Percentiles rank a stretch among this genome's conserved stretches.
These are phyloP conservation scores for Drosophila prostipennis DNA, from an alignment of 2,888 invertebrate species.

Conservation along the genomic window DNA sequence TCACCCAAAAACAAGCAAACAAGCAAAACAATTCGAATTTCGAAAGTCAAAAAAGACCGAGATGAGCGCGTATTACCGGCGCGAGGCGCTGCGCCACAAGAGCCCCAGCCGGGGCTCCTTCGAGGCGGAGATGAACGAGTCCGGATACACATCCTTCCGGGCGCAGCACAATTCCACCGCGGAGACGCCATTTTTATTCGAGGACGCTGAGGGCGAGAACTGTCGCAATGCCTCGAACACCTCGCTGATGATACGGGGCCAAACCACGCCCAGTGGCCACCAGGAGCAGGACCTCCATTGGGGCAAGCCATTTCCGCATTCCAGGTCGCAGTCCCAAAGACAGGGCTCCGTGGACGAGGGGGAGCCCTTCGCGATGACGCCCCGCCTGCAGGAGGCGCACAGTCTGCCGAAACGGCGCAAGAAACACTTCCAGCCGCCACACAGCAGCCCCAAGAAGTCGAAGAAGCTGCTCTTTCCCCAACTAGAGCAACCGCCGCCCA, in stretches of 20 bases:
- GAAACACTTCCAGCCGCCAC: constrained; percentile 42
- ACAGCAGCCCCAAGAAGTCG: constrained; percentile 71
- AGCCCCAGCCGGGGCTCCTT: constrained; percentile 24
- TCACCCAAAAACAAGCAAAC: constrained; percentile 31
- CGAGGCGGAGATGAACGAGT: constrained; percentile 68
- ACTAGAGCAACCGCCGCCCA: background rate
- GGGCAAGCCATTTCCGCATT: constrained; percentile 10
- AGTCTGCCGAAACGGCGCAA: constrained; percentile 55
- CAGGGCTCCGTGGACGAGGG: constrained; percentile 10
- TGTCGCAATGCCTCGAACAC: constrained; percentile 62
- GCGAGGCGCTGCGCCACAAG: constrained; percentile 34
- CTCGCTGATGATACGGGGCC: background rate
- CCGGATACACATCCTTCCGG: constrained; percentile 68
- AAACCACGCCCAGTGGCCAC: constrained; percentile 45
- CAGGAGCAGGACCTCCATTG: constrained; percentile 20
- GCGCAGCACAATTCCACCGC: constrained; percentile 67
- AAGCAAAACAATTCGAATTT: constrained; percentile 12
- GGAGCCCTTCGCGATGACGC: constrained; percentile 35
- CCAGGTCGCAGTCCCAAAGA: constrained; percentile 11
- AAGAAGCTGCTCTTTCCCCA: constrained; percentile 64
- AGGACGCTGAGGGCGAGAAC: constrained; percentile 62
- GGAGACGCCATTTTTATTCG: constrained; percentile 72
- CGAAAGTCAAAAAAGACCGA: constrained; percentile 34
- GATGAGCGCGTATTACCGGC: constrained; percentile 65
- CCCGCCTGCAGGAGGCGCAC: constrained; percentile 35